Percentiles rank a stretch among this genome's conserved stretches.
phyloP scores from a whole-genome alignment of 2,888 invertebrate species.

The Rotaria magnacalcarata region DNA sequence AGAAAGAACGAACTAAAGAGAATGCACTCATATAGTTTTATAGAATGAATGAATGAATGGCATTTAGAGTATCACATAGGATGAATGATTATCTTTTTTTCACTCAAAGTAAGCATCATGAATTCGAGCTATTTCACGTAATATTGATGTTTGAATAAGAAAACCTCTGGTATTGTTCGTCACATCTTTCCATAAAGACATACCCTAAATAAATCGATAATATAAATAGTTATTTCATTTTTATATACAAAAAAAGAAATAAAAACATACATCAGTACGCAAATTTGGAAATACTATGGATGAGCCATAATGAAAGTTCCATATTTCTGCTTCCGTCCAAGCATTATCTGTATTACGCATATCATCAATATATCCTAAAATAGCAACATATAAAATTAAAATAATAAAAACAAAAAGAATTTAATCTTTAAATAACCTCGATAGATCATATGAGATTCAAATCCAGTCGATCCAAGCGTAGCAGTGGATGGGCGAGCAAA shows the following conservation, averaged over 20 bases:
- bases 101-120: conserved; percentile 35
- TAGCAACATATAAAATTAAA: conserved; percentile 50
- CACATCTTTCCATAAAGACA: conserved; percentile 25
- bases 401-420: conserved; percentile 39
- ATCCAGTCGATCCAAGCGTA: conserved; percentile 46
- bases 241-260: not conserved
- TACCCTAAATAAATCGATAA: not conserved
- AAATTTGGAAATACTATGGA: not conserved
- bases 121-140: conserved; percentile 32
- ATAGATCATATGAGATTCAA: conserved; percentile 47
- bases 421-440: conserved; percentile 37
- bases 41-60: not conserved
- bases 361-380: conserved; percentile 57
- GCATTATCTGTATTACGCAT: conserved; percentile 54
- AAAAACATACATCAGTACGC: not conserved
- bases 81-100: not conserved
- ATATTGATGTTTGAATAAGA: conserved; percentile 24
- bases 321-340: conserved; percentile 53
- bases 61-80: not conserved
- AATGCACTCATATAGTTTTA: not conserved
- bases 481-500: not conserved
- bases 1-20: not conserved
- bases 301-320: conserved; percentile 54
- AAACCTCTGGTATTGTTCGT: conserved; percentile 25
- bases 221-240: no score